These are phyloP conservation scores for Drosophila acutilabella DNA, from an alignment of 2,888 invertebrate species.

Conservation along the genomic window DNA sequence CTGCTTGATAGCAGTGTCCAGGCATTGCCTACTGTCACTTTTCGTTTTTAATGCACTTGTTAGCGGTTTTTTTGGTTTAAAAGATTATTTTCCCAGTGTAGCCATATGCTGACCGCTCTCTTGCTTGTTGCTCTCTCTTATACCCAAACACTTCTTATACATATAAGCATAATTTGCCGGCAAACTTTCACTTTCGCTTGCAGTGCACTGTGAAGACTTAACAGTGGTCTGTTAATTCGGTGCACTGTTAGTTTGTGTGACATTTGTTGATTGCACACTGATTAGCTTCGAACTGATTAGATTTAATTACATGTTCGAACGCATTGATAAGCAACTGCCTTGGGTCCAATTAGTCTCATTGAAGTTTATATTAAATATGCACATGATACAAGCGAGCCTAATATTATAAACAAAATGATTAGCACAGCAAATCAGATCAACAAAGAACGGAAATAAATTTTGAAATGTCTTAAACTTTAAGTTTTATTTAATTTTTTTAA, in stretches of 20 bases:
- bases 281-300: constrained; percentile 35
- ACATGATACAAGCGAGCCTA: background rate
- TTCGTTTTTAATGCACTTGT: too few species aligned
- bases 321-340: constrained; percentile 7
- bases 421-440: background rate
- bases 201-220: constrained; percentile 18
- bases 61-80: background rate
- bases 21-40: too few species aligned
- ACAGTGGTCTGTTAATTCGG: constrained; percentile 36
- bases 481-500: constrained; percentile 2
- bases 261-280: constrained; percentile 56
- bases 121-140: constrained; percentile 49
- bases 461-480: background rate
- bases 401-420: background rate
- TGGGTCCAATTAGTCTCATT: constrained; percentile 22
- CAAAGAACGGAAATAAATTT: too few species aligned
- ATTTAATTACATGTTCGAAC: constrained; percentile 11
- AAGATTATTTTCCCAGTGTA: constrained; percentile 13
- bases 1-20: too few species aligned
- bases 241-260: constrained; percentile 24
- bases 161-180: constrained; percentile 43
- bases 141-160: constrained; percentile 33
- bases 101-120: constrained; percentile 35
- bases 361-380: constrained; percentile 13
- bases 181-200: constrained; percentile 51